Evolutionary conservation across 2,888 invertebrate species (phyloP), one percentile per base, ranked within the genome.

Genomic region (Cotesia congregata): DNA sequence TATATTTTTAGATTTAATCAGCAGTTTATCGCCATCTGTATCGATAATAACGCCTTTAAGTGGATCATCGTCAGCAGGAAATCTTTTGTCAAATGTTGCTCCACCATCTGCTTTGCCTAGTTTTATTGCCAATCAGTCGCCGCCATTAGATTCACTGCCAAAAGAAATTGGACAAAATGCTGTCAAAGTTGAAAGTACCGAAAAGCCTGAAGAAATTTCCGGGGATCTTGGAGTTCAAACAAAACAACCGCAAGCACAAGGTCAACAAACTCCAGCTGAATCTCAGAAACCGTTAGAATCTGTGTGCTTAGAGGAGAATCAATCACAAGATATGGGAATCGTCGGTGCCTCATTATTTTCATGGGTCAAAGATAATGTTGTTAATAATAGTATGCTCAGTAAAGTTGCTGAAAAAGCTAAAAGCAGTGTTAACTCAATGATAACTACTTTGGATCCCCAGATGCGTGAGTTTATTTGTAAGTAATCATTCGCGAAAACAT

Each of bases 381-480:
- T 93, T 0, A 91, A 91, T 39, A 93, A 93, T 5, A 92, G 91
- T 6, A 90, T 94, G 0, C 87, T 94, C 50, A 93, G 93, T 69
- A 92, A 92, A 84, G 94, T 95, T 7, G 94, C 94, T 0, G 94
- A 94, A 85, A 94, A 93, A 82, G 94, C 94, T 0, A 94, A 95
- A 91, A 95, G 91, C 84, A 95, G 95, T 0, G 94, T 96, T 0
- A 96, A 96, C 87, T 93, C 94, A 0, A 94, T 97, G 92, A 95
- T 97, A 74, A 96, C 96, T 7, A 96, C 96, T 6, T 90, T 97
- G 38, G 96, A 97, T 88, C 96, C 96, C 15, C 96, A 96, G 88
- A 97, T 96, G 96, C 94, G 94, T 87, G 95, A 96, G 90, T 94
- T 95, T 85, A 93, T 96, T 81, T 93, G 96, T 96, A 91, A 92